Evolutionary conservation across 2,797 vertebrate genomes (phyloP).

Genomic region (Remorina albescens): DNA sequence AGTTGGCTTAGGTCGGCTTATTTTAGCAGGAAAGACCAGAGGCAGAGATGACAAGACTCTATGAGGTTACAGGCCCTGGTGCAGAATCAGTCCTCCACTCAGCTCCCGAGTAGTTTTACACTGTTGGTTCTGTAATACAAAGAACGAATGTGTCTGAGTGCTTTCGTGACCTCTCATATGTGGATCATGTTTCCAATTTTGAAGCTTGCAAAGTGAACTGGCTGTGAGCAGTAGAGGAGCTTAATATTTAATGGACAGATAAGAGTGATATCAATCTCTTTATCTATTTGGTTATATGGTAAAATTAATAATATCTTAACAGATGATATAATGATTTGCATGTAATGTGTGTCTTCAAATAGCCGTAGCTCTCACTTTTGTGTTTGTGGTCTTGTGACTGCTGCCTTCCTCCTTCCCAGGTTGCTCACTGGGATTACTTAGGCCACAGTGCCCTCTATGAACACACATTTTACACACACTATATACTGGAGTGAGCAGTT

Average conservation of each 20-base stretch:
- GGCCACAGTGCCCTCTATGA: slow-evolving; percentile 30
- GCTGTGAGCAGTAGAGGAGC: neutral
- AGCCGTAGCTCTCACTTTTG: neutral
- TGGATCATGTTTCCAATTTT: neutral
- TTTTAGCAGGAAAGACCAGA: too few species aligned
- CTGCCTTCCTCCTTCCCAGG: slow-evolving; percentile 51
- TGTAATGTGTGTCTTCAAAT: too few species aligned
- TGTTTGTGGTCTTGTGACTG: slow-evolving; percentile 52
- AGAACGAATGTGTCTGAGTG: neutral
- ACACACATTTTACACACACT: slow-evolving; percentile 5
- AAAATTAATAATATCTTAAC: too few species aligned
- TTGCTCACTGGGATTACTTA: slow-evolving; percentile 60
- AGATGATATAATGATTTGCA: neutral
- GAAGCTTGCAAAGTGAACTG: neutral
- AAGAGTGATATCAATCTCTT: too few species aligned
- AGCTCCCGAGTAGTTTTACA: too few species aligned
- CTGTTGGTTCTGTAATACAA: neutral
- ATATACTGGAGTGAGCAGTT: slow-evolving; percentile 40
- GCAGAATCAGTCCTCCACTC: too few species aligned
- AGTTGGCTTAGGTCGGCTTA: neutral
- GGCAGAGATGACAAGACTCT: neutral
- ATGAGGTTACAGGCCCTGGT: too few species aligned
- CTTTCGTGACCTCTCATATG: neutral
- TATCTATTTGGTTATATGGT: too few species aligned
- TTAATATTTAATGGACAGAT: neutral